A percentile compares a stretch with the other conserved stretches of the same genome.
Evolutionary conservation across 1,140 invertebrate genomes (phyloP).

Genomic region (Nixonia krombeini): DNA sequence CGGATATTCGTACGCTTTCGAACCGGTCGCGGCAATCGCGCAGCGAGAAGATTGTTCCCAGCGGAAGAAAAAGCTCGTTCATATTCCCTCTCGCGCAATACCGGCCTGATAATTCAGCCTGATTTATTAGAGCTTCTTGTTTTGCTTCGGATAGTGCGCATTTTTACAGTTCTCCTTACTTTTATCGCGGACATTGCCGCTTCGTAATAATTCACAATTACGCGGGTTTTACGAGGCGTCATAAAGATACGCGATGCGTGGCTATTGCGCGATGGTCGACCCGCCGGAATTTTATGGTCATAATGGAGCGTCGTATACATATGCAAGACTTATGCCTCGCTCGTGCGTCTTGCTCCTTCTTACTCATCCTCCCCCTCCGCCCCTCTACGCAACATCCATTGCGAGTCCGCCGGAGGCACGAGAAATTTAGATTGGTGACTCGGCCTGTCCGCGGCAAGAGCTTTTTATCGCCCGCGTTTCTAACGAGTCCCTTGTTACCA

Average conservation of each 20-base stretch:
- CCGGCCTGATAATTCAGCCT: conserved; percentile 48
- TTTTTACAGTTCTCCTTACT: conserved; percentile 44
- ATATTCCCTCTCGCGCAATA: conserved; percentile 35
- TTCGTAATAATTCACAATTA: conserved; percentile 66
- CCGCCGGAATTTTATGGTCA: conserved; percentile 57
- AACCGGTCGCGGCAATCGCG: conserved; percentile 15
- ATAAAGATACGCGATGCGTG: conserved; percentile 65
- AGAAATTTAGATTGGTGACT: conserved; percentile 56
- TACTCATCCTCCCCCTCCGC: too few species aligned
- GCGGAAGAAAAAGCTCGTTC: conserved; percentile 27
- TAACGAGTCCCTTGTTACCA: conserved; percentile 29
- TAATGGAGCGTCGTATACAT: conserved; percentile 37
- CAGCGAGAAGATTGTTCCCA: not conserved
- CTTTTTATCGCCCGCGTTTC: conserved; percentile 17
- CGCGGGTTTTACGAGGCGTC: conserved; percentile 59
- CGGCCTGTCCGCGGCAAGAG: conserved; percentile 3
- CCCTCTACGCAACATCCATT: too few species aligned
- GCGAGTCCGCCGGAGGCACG: conserved; percentile 34
- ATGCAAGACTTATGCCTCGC: conserved; percentile 36
- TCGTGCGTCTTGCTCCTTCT: conserved; percentile 7
- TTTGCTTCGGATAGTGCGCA: conserved; percentile 47
- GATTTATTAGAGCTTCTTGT: conserved; percentile 58
- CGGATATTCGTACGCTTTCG: too few species aligned
- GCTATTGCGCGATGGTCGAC: conserved; percentile 58
- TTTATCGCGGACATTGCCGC: conserved; percentile 53